These are phyloP conservation scores for Glossophaga mutica DNA, from an alignment of 2,797 vertebrate genomes.

Conservation along the genomic window DNA sequence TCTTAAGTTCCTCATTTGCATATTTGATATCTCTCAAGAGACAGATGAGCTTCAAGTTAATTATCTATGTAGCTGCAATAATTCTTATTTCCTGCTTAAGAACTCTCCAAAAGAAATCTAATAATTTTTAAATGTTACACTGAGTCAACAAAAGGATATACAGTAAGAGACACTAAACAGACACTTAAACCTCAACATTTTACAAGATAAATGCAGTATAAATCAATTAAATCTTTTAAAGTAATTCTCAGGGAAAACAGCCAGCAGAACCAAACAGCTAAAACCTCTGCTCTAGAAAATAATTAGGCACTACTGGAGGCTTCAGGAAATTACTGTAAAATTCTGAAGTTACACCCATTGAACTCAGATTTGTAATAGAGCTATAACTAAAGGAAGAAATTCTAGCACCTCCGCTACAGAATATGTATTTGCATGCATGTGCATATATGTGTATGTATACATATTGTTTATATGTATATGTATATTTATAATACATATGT, in stretches of 20 bases:
- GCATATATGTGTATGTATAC: rapidly evolving
- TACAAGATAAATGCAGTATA: constrained; percentile 80
- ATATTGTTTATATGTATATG: neutral
- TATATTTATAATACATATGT: neutral
- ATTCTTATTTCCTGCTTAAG: constrained; percentile 83
- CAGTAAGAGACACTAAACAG: constrained; percentile 83
- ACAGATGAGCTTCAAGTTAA: constrained; percentile 86
- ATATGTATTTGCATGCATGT: neutral
- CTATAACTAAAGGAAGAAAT: neutral
- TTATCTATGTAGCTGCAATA: constrained; percentile 85
- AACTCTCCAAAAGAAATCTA: constrained; percentile 86
- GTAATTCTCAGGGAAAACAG: constrained; percentile 77
- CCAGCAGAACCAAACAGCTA: constrained; percentile 65
- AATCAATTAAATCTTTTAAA: constrained; percentile 76
- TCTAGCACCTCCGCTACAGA: neutral
- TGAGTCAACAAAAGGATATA: constrained; percentile 81
- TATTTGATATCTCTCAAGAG: constrained; percentile 86
- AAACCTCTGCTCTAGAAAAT: constrained; percentile 51
- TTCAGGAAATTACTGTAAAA: constrained; percentile 55
- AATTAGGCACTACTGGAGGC: constrained; percentile 56
- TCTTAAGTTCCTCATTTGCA: constrained; percentile 85
- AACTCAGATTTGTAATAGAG: constrained; percentile 8
- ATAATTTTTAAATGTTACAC: constrained; percentile 85
- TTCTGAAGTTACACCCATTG: neutral
- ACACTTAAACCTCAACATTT: constrained; percentile 81